phyloP scores from a whole-genome alignment of 2,113 vertebrate species.

The Prochilodus magdalenae region DNA sequence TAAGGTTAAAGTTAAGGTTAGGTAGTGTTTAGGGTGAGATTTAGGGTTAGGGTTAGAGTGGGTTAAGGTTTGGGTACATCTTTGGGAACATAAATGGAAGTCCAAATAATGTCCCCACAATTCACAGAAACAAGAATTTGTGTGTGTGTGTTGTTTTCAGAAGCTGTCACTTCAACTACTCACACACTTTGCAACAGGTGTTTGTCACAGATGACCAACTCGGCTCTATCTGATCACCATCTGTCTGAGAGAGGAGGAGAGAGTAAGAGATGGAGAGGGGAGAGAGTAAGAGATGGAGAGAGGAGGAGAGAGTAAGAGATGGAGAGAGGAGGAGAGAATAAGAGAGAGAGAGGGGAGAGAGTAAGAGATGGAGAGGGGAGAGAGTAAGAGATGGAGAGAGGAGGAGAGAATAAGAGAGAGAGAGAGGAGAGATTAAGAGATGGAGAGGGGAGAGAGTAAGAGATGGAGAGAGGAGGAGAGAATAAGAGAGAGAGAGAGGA shows the following conservation, averaged over 20 bases:
- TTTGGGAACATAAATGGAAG: too few relatives aligned
- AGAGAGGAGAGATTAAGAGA: too few relatives aligned
- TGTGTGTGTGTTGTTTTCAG: constrained; percentile 2
- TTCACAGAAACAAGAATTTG: background rate
- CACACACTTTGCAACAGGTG: constrained; percentile 15
- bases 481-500: background rate
- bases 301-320: background rate
- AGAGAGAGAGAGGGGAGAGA: background rate
- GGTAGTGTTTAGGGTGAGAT: too few relatives aligned
- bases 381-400: background rate
- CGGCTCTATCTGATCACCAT: constrained; percentile 1
- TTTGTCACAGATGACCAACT: constrained; percentile 27
- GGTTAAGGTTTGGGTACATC: too few relatives aligned
- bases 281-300: background rate
- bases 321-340: background rate
- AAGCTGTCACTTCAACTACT: background rate
- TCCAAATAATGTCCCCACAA: background rate
- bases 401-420: background rate
- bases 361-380: too few relatives aligned
- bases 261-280: background rate
- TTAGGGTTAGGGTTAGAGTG: too few relatives aligned
- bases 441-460: too few relatives aligned
- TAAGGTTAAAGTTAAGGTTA: too few relatives aligned
- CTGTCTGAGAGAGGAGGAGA: constrained; percentile 13
- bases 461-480: background rate